These are phyloP conservation scores for Leucania comma DNA, from an alignment of 2,888 invertebrate species.

Conservation along the genomic window DNA sequence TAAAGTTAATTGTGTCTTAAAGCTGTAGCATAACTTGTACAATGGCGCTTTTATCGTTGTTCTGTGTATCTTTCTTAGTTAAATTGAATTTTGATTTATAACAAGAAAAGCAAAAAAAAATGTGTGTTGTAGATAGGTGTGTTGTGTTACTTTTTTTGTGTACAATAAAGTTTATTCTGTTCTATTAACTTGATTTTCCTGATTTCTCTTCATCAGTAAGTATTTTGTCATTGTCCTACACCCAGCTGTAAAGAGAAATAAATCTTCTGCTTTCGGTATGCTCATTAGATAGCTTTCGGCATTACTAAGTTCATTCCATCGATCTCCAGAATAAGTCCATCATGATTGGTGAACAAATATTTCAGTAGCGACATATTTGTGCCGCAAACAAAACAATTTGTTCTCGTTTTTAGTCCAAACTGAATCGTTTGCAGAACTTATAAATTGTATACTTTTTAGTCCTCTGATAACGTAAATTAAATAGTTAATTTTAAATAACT, in stretches of 20 bases:
- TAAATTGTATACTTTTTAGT: slow-evolving; percentile 51
- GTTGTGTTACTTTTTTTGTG: no score
- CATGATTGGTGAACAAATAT: slow-evolving; percentile 60
- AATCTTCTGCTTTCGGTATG: not conserved
- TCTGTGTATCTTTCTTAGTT: no score
- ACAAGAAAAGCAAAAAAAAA: no score
- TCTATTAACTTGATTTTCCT: no score
- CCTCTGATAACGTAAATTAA: slow-evolving; percentile 13
- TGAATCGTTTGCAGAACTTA: slow-evolving; percentile 71
- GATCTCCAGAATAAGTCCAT: slow-evolving; percentile 53
- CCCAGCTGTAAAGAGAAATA: not conserved
- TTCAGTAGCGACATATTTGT: slow-evolving; percentile 64
- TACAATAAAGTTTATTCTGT: no score
- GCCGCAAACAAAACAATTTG: slow-evolving; percentile 68
- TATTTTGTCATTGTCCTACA: no score
- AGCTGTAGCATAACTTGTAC: no score
- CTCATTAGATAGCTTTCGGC: not conserved
- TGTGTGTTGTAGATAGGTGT: no score
- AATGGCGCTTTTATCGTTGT: no score
- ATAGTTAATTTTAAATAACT: slow-evolving; percentile 29
- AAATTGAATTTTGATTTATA: not conserved
- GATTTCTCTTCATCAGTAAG: not conserved
- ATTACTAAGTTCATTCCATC: not conserved
- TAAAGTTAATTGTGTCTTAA: no score
- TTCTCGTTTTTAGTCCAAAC: slow-evolving; percentile 70